Conservation (phyloP, 2,888 invertebrate genomes). For the Muscina levida region DNA sequence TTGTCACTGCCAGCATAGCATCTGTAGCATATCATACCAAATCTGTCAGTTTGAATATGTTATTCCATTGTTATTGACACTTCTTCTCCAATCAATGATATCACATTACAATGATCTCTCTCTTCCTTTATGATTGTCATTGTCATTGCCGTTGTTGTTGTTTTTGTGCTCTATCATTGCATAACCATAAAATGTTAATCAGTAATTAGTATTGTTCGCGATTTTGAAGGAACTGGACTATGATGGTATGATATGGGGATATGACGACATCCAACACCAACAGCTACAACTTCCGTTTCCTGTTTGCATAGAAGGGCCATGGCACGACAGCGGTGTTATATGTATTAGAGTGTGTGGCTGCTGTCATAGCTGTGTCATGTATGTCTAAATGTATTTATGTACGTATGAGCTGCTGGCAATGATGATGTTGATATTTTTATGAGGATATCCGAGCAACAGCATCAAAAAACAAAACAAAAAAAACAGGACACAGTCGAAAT, state of each 20-base stretch:
- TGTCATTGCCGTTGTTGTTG: not conserved
- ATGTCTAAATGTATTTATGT: too few relatives aligned
- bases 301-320: not conserved
- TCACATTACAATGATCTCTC: too few relatives aligned
- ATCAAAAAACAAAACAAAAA: not conserved
- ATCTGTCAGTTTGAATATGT: not conserved
- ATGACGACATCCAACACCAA: not conserved
- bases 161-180: not conserved
- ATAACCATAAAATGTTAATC: not conserved
- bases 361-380: too few relatives aligned
- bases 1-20: not conserved
- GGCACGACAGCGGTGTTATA: not conserved
- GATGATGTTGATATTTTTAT: conserved; percentile 14
- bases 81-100: not conserved
- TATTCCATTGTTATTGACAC: not conserved
- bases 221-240: not conserved
- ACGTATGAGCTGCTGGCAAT: not conserved
- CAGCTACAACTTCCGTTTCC: conserved; percentile 9
- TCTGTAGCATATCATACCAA: not conserved
- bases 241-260: too few relatives aligned
- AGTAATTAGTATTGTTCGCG: conserved; percentile 3
- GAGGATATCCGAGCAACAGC: not conserved
- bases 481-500: not conserved
- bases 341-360: not conserved
- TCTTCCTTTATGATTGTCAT: not conserved